Conservation (phyloP, 2,797 vertebrate species). For the Pangasius krempfi region DNA sequence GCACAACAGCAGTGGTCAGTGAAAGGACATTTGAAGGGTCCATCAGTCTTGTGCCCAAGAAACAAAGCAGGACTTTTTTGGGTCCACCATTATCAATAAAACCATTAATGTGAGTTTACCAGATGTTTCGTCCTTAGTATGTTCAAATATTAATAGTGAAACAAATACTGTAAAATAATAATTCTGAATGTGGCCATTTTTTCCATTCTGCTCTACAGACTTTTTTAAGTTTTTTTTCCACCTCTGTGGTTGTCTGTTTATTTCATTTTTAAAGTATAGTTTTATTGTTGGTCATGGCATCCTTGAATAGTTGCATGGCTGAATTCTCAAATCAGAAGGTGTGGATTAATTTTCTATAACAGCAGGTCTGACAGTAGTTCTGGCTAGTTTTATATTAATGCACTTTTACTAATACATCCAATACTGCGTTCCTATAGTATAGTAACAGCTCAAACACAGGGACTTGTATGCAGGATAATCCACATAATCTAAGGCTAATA, state of each 20-base stretch:
- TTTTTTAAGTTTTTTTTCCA: background rate
- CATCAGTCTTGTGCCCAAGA: background rate
- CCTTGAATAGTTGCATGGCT: background rate
- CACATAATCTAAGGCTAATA: background rate
- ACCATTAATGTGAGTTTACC: background rate
- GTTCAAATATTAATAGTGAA: background rate
- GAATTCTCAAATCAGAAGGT: background rate
- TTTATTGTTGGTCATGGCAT: background rate
- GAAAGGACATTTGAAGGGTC: background rate
- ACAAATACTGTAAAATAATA: background rate
- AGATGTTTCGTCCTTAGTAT: background rate
- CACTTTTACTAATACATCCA: background rate
- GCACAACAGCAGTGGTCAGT: background rate
- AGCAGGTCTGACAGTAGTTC: background rate
- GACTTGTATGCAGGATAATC: background rate
- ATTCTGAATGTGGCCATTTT: background rate
- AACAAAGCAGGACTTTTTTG: background rate
- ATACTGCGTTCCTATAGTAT: too few species aligned
- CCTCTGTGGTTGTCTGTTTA: background rate
- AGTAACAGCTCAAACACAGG: background rate
- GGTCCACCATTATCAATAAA: background rate
- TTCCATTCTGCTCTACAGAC: background rate
- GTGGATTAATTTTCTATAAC: background rate
- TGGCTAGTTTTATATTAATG: background rate
- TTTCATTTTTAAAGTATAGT: background rate